A percentile compares a stretch with the other conserved stretches of the same genome.
Conservation (phyloP, 2,113 vertebrate genomes). For the Pterocles burchelli region DNA sequence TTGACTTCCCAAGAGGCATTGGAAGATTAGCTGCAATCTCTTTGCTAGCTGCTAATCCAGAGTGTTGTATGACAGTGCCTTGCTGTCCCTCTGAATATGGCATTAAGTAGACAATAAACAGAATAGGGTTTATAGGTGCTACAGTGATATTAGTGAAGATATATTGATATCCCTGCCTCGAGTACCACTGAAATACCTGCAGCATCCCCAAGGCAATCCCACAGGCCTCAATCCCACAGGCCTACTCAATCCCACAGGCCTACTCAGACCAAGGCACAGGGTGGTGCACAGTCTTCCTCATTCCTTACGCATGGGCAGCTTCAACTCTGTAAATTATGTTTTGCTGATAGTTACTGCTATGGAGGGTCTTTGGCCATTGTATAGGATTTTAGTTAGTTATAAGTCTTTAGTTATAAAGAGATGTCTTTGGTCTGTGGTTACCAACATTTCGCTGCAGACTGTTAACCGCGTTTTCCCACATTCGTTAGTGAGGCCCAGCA, state of each 20-base stretch:
- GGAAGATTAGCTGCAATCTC: conserved; percentile 59
- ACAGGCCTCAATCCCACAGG: no score
- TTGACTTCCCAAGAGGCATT: conserved; percentile 43
- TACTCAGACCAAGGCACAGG: background rate
- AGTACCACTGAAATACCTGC: background rate
- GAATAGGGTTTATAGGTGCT: background rate
- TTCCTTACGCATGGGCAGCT: background rate
- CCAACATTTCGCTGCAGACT: conserved; percentile 50
- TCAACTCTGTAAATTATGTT: background rate
- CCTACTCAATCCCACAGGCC: background rate
- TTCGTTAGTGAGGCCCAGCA: background rate
- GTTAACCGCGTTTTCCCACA: conserved; percentile 68
- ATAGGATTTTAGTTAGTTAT: background rate
- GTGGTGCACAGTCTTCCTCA: background rate
- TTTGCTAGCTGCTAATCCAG: conserved; percentile 43
- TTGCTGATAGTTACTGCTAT: background rate
- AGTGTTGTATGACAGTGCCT: background rate
- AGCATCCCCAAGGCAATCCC: background rate
- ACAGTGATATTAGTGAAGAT: background rate
- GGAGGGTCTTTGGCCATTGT: background rate
- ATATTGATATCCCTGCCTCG: background rate
- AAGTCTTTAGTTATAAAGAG: background rate
- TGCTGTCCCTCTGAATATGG: background rate
- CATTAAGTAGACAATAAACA: background rate
- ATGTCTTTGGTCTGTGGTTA: conserved; percentile 79